Conservation (phyloP, 1,140 invertebrate species). For the Steinernema khuongi region DNA sequence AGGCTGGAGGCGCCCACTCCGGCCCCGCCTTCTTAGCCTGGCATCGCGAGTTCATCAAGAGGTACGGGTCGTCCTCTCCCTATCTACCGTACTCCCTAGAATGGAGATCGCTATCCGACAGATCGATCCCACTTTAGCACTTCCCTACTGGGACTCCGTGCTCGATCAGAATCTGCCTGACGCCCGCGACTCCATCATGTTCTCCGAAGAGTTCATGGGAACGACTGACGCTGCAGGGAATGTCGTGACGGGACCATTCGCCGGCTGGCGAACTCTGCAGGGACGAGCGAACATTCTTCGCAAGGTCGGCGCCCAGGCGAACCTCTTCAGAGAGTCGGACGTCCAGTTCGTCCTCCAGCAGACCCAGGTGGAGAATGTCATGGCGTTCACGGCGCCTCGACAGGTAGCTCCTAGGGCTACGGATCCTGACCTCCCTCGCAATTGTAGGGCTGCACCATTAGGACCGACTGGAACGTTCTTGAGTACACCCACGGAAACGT, state of each 20-base stretch:
- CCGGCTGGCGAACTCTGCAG: slow-evolving; percentile 33
- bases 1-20: slow-evolving; percentile 37
- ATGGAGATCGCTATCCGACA: slow-evolving; percentile 46
- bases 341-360: slow-evolving; percentile 37
- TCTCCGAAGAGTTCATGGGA: slow-evolving; percentile 48
- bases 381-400: slow-evolving; percentile 37
- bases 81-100: slow-evolving; percentile 40
- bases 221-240: slow-evolving; percentile 25
- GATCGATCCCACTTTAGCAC: slow-evolving; percentile 42
- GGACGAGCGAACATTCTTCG: slow-evolving; percentile 31
- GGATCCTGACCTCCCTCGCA: not conserved
- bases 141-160: slow-evolving; percentile 59
- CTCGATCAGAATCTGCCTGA: slow-evolving; percentile 53
- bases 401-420: slow-evolving; percentile 2
- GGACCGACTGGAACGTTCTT: slow-evolving; percentile 33
- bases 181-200: slow-evolving; percentile 51
- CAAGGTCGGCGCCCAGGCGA: slow-evolving; percentile 28
- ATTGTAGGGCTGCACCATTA: slow-evolving; percentile 32
- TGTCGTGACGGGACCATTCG: slow-evolving; percentile 35
- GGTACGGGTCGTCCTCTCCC: slow-evolving; percentile 43
- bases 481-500: slow-evolving; percentile 44
- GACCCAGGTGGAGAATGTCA: slow-evolving; percentile 31
- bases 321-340: slow-evolving; percentile 26
- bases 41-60: slow-evolving; percentile 38
- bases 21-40: slow-evolving; percentile 43